A percentile compares a stretch with the other conserved stretches of the same genome.
phyloP scores from a whole-genome alignment of 1,140 invertebrate species.

The Cepaea nemoralis region DNA sequence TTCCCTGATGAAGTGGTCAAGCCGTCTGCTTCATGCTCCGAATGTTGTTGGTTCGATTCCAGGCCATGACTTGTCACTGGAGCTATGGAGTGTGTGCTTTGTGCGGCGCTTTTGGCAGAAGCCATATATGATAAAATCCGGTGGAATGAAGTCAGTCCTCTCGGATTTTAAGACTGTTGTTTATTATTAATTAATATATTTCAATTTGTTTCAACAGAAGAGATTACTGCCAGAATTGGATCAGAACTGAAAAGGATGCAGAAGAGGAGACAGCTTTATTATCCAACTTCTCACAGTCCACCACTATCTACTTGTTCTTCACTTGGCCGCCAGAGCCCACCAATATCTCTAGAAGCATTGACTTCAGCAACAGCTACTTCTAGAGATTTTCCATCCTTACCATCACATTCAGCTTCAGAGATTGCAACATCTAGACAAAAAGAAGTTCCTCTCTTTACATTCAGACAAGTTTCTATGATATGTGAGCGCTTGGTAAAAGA shows the following conservation, averaged over 20 bases:
- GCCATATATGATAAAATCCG: too few relatives aligned
- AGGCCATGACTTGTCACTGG: too few relatives aligned
- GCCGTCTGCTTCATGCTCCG: too few relatives aligned
- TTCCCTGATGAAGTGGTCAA: too few relatives aligned
- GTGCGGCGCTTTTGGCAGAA: too few relatives aligned
- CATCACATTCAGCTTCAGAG: constrained; percentile 58
- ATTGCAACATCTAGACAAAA: constrained; percentile 68
- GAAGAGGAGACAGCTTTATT: constrained; percentile 86
- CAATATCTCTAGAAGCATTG: constrained; percentile 10
- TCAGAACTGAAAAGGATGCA: constrained; percentile 92
- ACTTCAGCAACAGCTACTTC: constrained; percentile 41
- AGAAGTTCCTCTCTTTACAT: constrained; percentile 92
- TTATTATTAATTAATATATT: too few relatives aligned
- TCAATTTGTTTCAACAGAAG: constrained; percentile 76
- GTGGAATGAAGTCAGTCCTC: too few relatives aligned
- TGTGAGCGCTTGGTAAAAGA: constrained; percentile 95
- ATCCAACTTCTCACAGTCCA: constrained; percentile 74
- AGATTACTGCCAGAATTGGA: constrained; percentile 90
- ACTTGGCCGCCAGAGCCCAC: constrained; percentile 29
- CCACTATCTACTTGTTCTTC: constrained; percentile 70
- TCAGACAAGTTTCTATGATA: constrained; percentile 92
- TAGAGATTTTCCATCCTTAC: constrained; percentile 45
- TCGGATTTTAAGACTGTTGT: too few relatives aligned
- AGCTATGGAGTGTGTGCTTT: too few relatives aligned
- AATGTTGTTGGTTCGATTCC: too few relatives aligned